These are phyloP conservation scores for Bambusicola thoracicus DNA, from an alignment of 2,113 vertebrate genomes.

Conservation along the genomic window DNA sequence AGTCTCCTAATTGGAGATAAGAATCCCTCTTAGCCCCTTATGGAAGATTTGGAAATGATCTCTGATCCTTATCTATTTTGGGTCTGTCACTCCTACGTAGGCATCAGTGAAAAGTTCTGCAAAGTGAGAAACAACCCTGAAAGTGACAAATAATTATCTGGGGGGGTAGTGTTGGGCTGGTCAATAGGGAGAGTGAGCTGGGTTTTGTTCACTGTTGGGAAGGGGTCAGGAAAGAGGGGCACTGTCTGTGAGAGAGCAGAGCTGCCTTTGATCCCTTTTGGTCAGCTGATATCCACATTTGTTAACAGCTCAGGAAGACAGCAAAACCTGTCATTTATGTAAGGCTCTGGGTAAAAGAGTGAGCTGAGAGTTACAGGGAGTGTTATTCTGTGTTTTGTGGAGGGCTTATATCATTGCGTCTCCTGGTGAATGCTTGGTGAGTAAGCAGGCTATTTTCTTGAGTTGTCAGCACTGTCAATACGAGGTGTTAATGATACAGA, in stretches of 20 bases:
- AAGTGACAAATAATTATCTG: neutral
- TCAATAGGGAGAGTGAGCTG: neutral
- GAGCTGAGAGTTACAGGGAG: constrained; percentile 18
- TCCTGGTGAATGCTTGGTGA: constrained; percentile 52
- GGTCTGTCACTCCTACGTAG: constrained; percentile 34
- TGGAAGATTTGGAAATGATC: constrained; percentile 49
- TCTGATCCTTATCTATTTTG: constrained; percentile 59
- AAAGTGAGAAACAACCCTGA: neutral
- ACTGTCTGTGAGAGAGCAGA: neutral
- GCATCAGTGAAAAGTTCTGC: neutral
- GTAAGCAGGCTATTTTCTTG: constrained; percentile 61
- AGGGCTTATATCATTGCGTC: constrained; percentile 36
- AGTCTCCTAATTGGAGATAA: constrained; percentile 61
- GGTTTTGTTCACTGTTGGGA: neutral
- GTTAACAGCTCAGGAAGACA: neutral
- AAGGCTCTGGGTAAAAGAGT: neutral
- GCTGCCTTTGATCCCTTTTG: neutral
- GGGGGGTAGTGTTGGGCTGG: accelerated
- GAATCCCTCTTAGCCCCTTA: constrained; percentile 33
- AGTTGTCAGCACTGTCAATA: constrained; percentile 55
- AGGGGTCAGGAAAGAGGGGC: neutral
- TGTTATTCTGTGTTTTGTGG: constrained; percentile 8
- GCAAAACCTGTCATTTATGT: neutral
- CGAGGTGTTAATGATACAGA: constrained; percentile 55
- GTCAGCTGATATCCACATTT: neutral